Percentiles rank a stretch among this genome's conserved stretches.
phyloP scores from a whole-genome alignment of 2,888 invertebrate genomes.

The Drosophila fulvimacula region DNA sequence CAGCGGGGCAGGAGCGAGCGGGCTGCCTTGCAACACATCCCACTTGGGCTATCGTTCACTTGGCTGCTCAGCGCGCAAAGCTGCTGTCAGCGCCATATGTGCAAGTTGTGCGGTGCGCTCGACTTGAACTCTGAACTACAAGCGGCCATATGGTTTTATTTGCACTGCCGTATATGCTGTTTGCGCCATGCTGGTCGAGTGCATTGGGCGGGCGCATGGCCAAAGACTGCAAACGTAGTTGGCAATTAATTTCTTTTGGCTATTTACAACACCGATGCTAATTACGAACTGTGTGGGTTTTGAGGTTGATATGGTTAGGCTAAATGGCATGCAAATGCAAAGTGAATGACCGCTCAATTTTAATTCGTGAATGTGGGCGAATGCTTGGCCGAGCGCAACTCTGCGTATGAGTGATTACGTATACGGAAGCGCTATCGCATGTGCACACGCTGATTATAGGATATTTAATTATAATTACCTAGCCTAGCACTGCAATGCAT shows the following conservation, averaged over 20 bases:
- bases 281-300: slow-evolving; percentile 17
- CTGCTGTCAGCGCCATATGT: slow-evolving; percentile 52
- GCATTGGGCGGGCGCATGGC: slow-evolving; percentile 16
- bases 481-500: slow-evolving; percentile 52
- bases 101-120: slow-evolving; percentile 37
- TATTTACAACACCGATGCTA: slow-evolving; percentile 28
- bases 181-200: slow-evolving; percentile 27
- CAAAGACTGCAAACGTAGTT: slow-evolving; percentile 17
- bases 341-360: slow-evolving; percentile 20
- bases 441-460: slow-evolving; percentile 45
- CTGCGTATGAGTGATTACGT: slow-evolving; percentile 55
- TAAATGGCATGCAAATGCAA: slow-evolving; percentile 24
- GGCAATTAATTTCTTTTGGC: slow-evolving; percentile 41
- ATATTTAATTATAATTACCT: slow-evolving; percentile 73
- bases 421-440: slow-evolving; percentile 27
- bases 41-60: slow-evolving; percentile 49
- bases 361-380: slow-evolving; percentile 14
- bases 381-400: slow-evolving; percentile 26
- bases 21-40: slow-evolving; percentile 26
- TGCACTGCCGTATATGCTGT: slow-evolving; percentile 30
- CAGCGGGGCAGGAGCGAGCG: slow-evolving; percentile 10
- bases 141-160: slow-evolving; percentile 51
- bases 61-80: slow-evolving; percentile 44
- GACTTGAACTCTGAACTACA: slow-evolving; percentile 58
- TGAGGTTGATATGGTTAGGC: slow-evolving; percentile 9